Evolutionary conservation across 2,113 vertebrate genomes (phyloP).

Genomic region (Clarias batrachus): DNA sequence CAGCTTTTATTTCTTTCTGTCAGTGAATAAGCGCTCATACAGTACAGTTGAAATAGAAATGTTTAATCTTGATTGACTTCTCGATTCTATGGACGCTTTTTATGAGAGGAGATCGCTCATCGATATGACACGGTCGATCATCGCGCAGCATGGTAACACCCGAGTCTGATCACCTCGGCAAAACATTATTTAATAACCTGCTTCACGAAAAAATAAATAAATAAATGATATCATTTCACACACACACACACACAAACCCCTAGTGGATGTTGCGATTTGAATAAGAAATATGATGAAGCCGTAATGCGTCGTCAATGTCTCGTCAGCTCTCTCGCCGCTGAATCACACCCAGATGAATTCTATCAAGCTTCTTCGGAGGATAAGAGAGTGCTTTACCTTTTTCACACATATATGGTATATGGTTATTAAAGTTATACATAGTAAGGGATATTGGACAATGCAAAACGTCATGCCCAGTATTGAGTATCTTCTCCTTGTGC

Average conservation of each 20-base stretch:
- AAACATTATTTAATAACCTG: not conserved
- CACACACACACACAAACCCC: not conserved
- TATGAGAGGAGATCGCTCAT: not conserved
- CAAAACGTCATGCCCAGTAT: too few species aligned
- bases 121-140: not conserved
- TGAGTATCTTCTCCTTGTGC: too few species aligned
- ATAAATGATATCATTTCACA: not conserved
- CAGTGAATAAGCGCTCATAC: not conserved
- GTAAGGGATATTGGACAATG: too few species aligned
- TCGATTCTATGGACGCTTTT: not conserved
- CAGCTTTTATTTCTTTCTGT: not conserved
- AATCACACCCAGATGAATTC: conserved; percentile 15
- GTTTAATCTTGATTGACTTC: not conserved
- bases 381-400: not conserved
- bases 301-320: not conserved
- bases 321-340: not conserved
- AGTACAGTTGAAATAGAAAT: not conserved
- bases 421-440: too few species aligned
- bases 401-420: not conserved
- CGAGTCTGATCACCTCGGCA: not conserved
- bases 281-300: conserved; percentile 11
- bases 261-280: not conserved
- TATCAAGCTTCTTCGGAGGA: not conserved
- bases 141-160: not conserved
- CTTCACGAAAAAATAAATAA: not conserved